These are phyloP conservation scores for Uropetala carovei DNA, from an alignment of 2,888 invertebrate genomes.

Conservation along the genomic window DNA sequence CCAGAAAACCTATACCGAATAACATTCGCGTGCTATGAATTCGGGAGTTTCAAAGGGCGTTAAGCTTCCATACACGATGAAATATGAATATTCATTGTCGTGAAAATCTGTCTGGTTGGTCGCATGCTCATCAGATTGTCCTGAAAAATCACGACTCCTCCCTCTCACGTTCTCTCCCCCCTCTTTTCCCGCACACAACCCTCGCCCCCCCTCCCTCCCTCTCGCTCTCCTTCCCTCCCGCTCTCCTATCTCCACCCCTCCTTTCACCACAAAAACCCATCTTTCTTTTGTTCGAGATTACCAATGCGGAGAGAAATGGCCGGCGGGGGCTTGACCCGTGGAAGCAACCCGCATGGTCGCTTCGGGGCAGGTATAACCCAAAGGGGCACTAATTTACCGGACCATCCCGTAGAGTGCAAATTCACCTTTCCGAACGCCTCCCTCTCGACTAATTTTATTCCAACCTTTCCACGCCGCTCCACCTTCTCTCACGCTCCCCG, in stretches of 20 bases:
- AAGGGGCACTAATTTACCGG: slow-evolving; percentile 55
- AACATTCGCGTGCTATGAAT: slow-evolving; percentile 4
- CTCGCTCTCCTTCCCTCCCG: not conserved
- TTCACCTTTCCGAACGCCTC: slow-evolving; percentile 32
- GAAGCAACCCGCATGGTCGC: slow-evolving; percentile 30
- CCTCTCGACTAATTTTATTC: slow-evolving; percentile 2
- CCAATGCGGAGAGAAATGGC: slow-evolving; percentile 55
- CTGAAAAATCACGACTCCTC: not conserved
- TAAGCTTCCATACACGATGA: slow-evolving; percentile 17
- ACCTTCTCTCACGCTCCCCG: too few relatives aligned
- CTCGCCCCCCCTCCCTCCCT: not conserved
- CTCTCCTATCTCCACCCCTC: not conserved
- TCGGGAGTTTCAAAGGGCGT: slow-evolving; percentile 11
- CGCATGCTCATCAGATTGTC: slow-evolving; percentile 1
- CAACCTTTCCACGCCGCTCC: not conserved
- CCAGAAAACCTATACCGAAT: not conserved
- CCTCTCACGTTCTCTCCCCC: not conserved
- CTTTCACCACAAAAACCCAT: slow-evolving; percentile 30
- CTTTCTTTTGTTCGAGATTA: slow-evolving; percentile 60
- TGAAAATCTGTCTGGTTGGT: not conserved
- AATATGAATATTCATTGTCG: slow-evolving; percentile 61
- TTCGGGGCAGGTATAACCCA: not conserved
- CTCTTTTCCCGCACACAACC: not conserved
- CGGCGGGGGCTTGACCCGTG: not conserved
- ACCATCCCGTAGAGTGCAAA: not conserved